These are phyloP conservation scores for Amphiprion clarkii DNA, from an alignment of 2,797 vertebrate species.

Conservation along the genomic window DNA sequence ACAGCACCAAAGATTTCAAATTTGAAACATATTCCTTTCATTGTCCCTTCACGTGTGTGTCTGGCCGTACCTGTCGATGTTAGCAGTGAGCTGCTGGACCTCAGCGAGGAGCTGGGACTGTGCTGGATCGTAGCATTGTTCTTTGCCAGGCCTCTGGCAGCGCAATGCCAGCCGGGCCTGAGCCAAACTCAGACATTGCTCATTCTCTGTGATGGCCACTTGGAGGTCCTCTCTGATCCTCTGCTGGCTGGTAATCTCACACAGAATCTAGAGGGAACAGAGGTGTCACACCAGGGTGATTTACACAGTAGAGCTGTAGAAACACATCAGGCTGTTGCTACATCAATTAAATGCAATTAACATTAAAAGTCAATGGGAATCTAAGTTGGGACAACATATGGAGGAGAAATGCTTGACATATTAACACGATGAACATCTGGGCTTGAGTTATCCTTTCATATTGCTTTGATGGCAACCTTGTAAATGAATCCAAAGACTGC, in stretches of 20 bases:
- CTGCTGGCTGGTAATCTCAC: conserved; percentile 88
- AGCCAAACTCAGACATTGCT: conserved; percentile 86
- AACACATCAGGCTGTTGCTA: no score
- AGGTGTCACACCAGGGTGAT: not conserved
- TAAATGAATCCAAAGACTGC: no score
- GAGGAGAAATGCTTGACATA: no score
- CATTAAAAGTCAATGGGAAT: no score
- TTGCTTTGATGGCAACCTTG: no score
- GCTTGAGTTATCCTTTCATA: no score
- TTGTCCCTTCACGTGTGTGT: not conserved
- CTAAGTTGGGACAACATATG: no score
- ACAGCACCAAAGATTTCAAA: not conserved
- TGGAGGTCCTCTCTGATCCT: conserved; percentile 85
- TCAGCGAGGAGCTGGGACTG: conserved; percentile 88
- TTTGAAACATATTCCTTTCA: no score
- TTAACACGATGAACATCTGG: no score
- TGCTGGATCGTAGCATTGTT: conserved; percentile 87
- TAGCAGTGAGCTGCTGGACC: conserved; percentile 85
- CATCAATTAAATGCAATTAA: no score
- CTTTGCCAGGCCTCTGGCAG: conserved; percentile 85
- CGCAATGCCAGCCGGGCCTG: conserved; percentile 87
- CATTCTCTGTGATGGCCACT: conserved; percentile 86
- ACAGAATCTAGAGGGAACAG: conserved; percentile 83
- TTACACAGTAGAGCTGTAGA: not conserved
- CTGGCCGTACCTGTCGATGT: conserved; percentile 84